Conservation (phyloP, 2,797 vertebrate species). For the Coendou prehensilis region DNA sequence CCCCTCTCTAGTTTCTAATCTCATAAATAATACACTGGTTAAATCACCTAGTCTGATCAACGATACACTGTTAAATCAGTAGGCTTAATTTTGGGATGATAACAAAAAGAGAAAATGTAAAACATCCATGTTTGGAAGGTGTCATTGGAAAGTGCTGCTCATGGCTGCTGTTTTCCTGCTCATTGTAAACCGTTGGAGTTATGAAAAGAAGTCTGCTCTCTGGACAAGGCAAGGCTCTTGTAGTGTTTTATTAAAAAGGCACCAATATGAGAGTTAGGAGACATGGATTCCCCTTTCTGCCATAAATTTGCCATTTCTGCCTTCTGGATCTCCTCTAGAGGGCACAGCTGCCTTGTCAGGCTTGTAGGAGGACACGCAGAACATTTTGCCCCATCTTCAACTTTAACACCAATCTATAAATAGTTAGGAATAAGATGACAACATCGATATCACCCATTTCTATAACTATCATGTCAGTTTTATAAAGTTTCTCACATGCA, state of each 20-base stretch:
- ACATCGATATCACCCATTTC: neutral
- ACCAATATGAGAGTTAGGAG: neutral
- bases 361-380: too few relatives aligned
- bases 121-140: neutral
- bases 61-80: neutral
- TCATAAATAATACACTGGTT: neutral
- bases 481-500: neutral
- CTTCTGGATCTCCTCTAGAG: neutral
- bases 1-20: constrained; percentile 4
- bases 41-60: neutral
- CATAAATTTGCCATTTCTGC: neutral
- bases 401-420: neutral
- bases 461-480: neutral
- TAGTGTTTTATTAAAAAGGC: neutral
- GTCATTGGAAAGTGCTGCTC: neutral
- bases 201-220: neutral
- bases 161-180: neutral
- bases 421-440: neutral
- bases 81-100: neutral
- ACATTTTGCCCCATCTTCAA: too few relatives aligned
- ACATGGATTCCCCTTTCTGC: neutral
- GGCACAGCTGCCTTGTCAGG: neutral
- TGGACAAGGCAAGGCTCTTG: neutral
- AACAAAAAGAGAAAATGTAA: neutral
- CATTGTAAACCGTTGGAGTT: neutral